Percentiles rank a stretch among this genome's conserved stretches.
Conservation (phyloP, 2,888 invertebrate species). For the Polietes domitor region DNA sequence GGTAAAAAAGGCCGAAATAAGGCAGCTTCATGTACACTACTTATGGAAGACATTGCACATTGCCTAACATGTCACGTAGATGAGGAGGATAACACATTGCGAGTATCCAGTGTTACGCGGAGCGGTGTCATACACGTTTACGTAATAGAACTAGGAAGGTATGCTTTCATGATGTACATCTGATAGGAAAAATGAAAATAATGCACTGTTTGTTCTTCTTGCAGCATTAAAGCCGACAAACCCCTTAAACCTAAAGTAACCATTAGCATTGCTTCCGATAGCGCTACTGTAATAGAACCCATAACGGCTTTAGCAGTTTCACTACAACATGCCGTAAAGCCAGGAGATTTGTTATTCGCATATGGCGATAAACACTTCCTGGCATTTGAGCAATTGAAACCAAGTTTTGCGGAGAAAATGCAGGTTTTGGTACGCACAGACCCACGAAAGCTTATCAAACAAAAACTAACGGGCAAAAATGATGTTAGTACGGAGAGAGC, state of each 20-base stretch:
- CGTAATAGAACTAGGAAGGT: constrained; percentile 88
- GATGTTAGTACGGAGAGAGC: constrained; percentile 66
- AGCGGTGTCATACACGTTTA: constrained; percentile 91
- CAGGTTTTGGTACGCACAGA: constrained; percentile 80
- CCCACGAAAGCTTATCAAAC: constrained; percentile 73
- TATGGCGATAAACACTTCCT: constrained; percentile 84
- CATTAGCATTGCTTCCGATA: constrained; percentile 84
- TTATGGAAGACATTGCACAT: constrained; percentile 87
- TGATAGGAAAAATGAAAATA: background rate
- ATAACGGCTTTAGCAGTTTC: constrained; percentile 82
- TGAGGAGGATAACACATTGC: constrained; percentile 82
- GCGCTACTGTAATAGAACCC: constrained; percentile 81
- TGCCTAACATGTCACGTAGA: constrained; percentile 82
- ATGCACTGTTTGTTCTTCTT: constrained; percentile 9
- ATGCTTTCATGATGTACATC: background rate
- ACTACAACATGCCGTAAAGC: constrained; percentile 75
- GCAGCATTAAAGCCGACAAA: constrained; percentile 81
- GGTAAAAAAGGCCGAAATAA: constrained; percentile 80
- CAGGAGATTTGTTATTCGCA: constrained; percentile 82
- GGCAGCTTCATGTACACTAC: constrained; percentile 83
- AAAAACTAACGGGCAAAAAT: constrained; percentile 66
- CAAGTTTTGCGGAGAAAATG: constrained; percentile 82
- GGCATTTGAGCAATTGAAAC: constrained; percentile 83
- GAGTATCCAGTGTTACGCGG: constrained; percentile 83
- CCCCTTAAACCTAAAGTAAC: constrained; percentile 85